phyloP scores from a whole-genome alignment of 2,888 invertebrate genomes.

The Exocentrus adspersus region DNA sequence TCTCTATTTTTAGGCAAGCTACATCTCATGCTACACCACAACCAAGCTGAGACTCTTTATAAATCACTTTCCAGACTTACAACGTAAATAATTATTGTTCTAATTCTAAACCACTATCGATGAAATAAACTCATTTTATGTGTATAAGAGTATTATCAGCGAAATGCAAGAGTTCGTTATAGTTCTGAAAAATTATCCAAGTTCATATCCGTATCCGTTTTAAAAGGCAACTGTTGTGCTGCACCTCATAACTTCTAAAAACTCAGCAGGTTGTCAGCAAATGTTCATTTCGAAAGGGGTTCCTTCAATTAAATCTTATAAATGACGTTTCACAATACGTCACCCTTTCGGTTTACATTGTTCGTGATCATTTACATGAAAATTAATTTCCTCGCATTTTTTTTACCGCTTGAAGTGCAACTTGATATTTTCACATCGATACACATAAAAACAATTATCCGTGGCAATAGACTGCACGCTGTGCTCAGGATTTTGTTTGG shows the following conservation, averaged over 20 bases:
- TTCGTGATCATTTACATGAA: constrained; percentile 36
- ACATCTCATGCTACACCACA: too few species aligned
- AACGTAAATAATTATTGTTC: too few species aligned
- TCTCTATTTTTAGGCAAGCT: too few species aligned
- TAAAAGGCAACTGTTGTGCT: constrained; percentile 29
- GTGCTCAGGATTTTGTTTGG: constrained; percentile 12
- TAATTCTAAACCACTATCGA: too few species aligned
- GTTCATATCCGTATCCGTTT: constrained; percentile 22
- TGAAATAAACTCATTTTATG: too few species aligned
- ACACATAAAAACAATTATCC: constrained; percentile 45
- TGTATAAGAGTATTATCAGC: too few species aligned
- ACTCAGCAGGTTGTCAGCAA: constrained; percentile 47
- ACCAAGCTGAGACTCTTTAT: too few species aligned
- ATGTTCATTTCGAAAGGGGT: constrained; percentile 42
- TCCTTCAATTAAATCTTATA: constrained; percentile 45
- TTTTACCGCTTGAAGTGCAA: constrained; percentile 43
- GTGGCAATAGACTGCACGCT: constrained; percentile 30
- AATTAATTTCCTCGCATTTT: constrained; percentile 23
- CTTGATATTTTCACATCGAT: constrained; percentile 51
- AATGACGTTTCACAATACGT: constrained; percentile 47
- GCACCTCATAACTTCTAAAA: constrained; percentile 27
- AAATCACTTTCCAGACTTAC: too few species aligned
- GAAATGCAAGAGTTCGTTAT: constrained; percentile 3
- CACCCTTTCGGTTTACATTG: constrained; percentile 34
- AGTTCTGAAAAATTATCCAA: constrained; percentile 8